Evolutionary conservation across 2,113 vertebrate genomes (phyloP), one percentile per base, ranked within the genome.

Genomic region (Eolophus roseicapilla): DNA sequence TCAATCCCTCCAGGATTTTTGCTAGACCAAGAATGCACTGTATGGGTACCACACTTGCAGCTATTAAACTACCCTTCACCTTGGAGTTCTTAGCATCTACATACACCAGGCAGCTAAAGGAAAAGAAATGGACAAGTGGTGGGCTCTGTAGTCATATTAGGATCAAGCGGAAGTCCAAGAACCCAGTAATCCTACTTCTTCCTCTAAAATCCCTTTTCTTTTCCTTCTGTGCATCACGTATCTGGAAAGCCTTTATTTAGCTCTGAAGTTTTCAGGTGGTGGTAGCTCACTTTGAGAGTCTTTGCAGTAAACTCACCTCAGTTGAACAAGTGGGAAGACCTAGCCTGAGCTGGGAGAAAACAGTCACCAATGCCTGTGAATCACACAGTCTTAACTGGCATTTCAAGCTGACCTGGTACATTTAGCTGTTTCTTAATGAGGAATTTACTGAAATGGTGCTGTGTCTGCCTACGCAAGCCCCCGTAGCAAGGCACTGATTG

Each of bases 401-500:
- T 95, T 97, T 90, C 92, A 88, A 90, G 67, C 57, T 85, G 82
- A 93, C 93, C 87, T 80, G 63, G 16, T 86, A 53, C 49, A 73
- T 87, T 80, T 84, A 79, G 39, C n/a, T 85, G 74, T 52, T 92
- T 82, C 81, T 71, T 93, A 82, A 91, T 82, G 91, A 95, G 91
- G 91, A 82, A 73, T 82, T 47, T 68, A 18, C 81, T 35, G 89
- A 57, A 84, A 76, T 60, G 81, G 33, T 57, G 60, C 65, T 89
- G 60, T 67, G 68, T 15, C 89, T 93, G 86, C 87, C 74, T 27
- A 70, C 83, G 33, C 71, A 86, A 64, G 21, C 47, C 57, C 55
- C 82, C 44, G 37, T 41, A 50, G 67, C 62, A 91, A 64, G 44
- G 44, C 8, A 2, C 57, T 92, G 67, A 90, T 88, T 62, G 53